These are phyloP conservation scores for Lasioglossum baleicum DNA, from an alignment of 1,140 invertebrate genomes.

Conservation along the genomic window DNA sequence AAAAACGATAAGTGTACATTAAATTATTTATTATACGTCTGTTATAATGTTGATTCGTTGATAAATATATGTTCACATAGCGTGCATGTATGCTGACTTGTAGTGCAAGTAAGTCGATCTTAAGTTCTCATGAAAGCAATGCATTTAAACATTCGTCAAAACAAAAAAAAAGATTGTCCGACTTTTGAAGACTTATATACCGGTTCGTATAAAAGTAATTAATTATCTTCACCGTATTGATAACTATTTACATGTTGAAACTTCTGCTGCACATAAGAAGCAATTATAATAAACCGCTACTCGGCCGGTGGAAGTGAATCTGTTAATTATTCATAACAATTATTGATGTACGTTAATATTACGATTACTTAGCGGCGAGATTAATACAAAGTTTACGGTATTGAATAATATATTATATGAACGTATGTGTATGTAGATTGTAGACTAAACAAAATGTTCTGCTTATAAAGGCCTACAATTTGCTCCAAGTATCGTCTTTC, in stretches of 20 bases:
- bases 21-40: slow-evolving; percentile 36
- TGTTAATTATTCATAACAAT: slow-evolving; percentile 64
- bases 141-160: slow-evolving; percentile 13
- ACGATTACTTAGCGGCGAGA: slow-evolving; percentile 64
- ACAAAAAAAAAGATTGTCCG: slow-evolving; percentile 22
- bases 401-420: slow-evolving; percentile 72
- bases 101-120: slow-evolving; percentile 11
- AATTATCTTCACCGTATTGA: slow-evolving; percentile 25
- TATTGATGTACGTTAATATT: slow-evolving; percentile 70
- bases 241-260: slow-evolving; percentile 50
- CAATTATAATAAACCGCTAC: slow-evolving; percentile 57
- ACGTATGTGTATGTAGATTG: slow-evolving; percentile 70
- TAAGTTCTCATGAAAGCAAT: neutral
- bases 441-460: slow-evolving; percentile 72
- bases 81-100: neutral
- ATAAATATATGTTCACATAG: slow-evolving; percentile 5
- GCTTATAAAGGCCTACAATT: slow-evolving; percentile 75
- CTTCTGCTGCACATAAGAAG: slow-evolving; percentile 29
- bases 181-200: slow-evolving; percentile 34
- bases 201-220: slow-evolving; percentile 40
- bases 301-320: slow-evolving; percentile 68
- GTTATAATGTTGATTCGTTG: slow-evolving; percentile 16
- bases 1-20: slow-evolving; percentile 31
- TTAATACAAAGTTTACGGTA: slow-evolving; percentile 74
- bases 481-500: slow-evolving; percentile 35